Evolutionary conservation across 64 coral and sea anemone species (phyloP).

Genomic region (Orbicella faveolata): DNA sequence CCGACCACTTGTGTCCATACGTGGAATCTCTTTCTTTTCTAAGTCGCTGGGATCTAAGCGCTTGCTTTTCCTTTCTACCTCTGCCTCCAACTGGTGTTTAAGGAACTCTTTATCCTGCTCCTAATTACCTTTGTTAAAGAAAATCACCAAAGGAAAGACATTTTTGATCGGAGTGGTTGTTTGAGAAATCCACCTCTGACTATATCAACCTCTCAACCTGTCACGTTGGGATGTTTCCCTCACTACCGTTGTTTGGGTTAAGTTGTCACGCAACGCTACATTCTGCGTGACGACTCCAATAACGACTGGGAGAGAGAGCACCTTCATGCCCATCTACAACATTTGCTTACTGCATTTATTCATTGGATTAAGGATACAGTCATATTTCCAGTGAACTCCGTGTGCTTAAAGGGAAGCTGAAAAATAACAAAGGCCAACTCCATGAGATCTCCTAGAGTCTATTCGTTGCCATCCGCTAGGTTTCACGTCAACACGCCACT

Average conservation of each 20-base stretch:
- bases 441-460: background rate
- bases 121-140: background rate
- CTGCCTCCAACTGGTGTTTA: background rate
- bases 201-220: no score
- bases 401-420: constrained; percentile 31
- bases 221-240: no score
- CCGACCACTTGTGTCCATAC: background rate
- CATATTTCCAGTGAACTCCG: background rate
- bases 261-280: no score
- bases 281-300: no score
- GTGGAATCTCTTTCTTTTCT: background rate
- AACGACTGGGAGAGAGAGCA: no score
- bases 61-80: background rate
- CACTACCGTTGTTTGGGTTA: no score
- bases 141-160: background rate
- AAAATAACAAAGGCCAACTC: background rate
- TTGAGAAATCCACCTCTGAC: background rate
- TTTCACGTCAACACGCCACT: background rate
- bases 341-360: background rate
- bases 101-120: background rate
- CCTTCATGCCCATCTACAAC: no score
- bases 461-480: background rate
- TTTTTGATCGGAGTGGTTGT: background rate
- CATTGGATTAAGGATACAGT: constrained; percentile 14
- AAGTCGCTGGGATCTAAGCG: background rate